Percentiles rank a stretch among this genome's conserved stretches.
Evolutionary conservation across 2,888 invertebrate species (phyloP).

Genomic region (Xestobium rufovillosum): DNA sequence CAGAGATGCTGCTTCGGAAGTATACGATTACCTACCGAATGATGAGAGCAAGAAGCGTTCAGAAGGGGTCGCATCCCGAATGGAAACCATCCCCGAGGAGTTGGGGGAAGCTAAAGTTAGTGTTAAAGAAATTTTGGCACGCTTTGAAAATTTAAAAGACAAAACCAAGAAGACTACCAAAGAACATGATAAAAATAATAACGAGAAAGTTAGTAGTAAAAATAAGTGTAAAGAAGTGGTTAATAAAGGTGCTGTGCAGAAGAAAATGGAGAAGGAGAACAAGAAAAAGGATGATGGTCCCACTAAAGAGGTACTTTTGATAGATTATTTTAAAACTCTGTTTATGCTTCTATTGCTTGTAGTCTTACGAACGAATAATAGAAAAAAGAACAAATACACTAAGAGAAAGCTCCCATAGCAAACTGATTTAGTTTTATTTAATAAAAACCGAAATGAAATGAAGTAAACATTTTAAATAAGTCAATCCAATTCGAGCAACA

Average conservation of each 20-base stretch:
- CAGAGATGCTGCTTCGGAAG: slow-evolving; percentile 10
- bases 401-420: no score
- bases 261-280: slow-evolving; percentile 40
- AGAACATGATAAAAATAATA: slow-evolving; percentile 35
- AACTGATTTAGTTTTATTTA: no score
- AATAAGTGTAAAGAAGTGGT: slow-evolving; percentile 10
- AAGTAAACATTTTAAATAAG: no score
- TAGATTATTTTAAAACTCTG: no score
- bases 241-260: no score
- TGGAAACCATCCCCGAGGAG: slow-evolving; percentile 79
- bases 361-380: no score
- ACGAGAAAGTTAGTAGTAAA: slow-evolving; percentile 23
- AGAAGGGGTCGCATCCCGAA: slow-evolving; percentile 42
- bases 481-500: no score
- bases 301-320: no score
- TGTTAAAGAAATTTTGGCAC: slow-evolving; percentile 72
- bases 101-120: slow-evolving; percentile 77
- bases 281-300: no score
- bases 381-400: no score
- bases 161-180: slow-evolving; percentile 34
- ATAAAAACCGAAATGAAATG: no score
- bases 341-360: no score
- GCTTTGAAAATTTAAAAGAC: slow-evolving; percentile 56
- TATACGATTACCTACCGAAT: background rate
- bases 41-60: slow-evolving; percentile 24